Base-by-base conservation (phyloP, 2,888 invertebrate species). In the Urechis unicinctus region DNA sequence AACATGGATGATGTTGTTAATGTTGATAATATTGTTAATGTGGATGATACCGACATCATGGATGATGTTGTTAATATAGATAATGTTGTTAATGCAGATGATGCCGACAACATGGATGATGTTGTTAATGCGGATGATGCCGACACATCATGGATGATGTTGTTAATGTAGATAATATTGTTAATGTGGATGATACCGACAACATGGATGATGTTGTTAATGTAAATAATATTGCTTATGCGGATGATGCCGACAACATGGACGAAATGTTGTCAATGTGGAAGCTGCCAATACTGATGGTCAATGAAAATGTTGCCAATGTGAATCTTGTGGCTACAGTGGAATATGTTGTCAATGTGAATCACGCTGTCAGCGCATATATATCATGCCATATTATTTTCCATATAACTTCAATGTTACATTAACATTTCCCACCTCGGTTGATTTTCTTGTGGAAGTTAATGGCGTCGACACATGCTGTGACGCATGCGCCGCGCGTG, bases 401-500 rank as follows among this genome's bases (percentile, higher is more conserved):
- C n/a, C n/a, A n/a, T n/a, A n/a, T n/a, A n/a, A n/a, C n/a, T n/a
- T n/a, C n/a, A n/a, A n/a, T n/a, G n/a, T n/a, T n/a, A n/a, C n/a
- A n/a, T 36, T 9, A 13, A 9, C 36, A 36, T 36, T 9, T 36
- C 50, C 3, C 17, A 60, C 61, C 61, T 41, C 42, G 50, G 22
- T 55, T 45, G 24, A 60, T 55, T 29, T 49, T 55, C 30, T 31
- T 24, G 48, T 62, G 52, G 50, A 62, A 62, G 55, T 62, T 59
- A 21, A 57, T 62, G 29, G 62, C 58, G 26, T 62, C 58, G 26
- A 62, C 44, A 46, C 60, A 58, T 13, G 62, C 62, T 13, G 62
- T 62, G 41, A 62, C 62, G 17, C 54, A 52, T 24, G 55, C 56
- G 43, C 41, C 53, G n/a, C 50, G 53, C 28, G 60, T 60, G 53